Conservation (phyloP, 2,888 invertebrate genomes). For the Thyatira batis region DNA sequence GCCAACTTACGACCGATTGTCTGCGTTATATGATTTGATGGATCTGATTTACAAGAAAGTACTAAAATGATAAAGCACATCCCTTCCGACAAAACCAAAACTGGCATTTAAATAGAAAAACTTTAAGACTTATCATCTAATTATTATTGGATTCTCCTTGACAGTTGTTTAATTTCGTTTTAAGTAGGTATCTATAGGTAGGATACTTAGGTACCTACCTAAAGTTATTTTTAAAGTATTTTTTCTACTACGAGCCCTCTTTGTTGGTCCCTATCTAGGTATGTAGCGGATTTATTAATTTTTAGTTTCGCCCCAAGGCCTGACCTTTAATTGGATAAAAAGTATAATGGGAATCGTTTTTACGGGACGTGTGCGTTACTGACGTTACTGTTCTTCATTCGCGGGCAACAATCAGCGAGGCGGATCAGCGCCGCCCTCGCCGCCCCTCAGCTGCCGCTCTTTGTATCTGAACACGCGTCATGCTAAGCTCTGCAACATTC, state of each 20-base stretch:
- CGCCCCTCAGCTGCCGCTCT: constrained; percentile 52
- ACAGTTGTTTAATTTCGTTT: too few relatives aligned
- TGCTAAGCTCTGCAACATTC: constrained; percentile 7
- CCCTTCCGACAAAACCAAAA: too few relatives aligned
- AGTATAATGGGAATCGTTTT: constrained; percentile 36
- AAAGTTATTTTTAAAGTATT: too few relatives aligned
- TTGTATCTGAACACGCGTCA: constrained; percentile 35
- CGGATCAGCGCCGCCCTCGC: constrained; percentile 58
- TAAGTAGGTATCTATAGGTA: too few relatives aligned
- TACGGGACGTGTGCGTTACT: constrained; percentile 32
- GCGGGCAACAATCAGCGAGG: constrained; percentile 53
- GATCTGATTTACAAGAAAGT: background rate
- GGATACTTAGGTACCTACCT: too few relatives aligned
- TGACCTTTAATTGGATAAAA: constrained; percentile 28
- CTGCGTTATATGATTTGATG: constrained; percentile 5
- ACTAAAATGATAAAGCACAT: background rate
- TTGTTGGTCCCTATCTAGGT: too few relatives aligned
- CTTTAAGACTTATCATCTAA: too few relatives aligned
- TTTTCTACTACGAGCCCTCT: too few relatives aligned
- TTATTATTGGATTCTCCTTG: too few relatives aligned
- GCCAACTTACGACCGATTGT: constrained; percentile 41
- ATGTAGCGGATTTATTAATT: too few relatives aligned
- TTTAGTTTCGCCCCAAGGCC: background rate
- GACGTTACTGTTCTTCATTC: constrained; percentile 33
- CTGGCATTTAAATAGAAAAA: too few relatives aligned